Evolutionary conservation across 1,140 invertebrate genomes (phyloP), one percentile per base, ranked within the genome.

Genomic region (Leucophenga varia): DNA sequence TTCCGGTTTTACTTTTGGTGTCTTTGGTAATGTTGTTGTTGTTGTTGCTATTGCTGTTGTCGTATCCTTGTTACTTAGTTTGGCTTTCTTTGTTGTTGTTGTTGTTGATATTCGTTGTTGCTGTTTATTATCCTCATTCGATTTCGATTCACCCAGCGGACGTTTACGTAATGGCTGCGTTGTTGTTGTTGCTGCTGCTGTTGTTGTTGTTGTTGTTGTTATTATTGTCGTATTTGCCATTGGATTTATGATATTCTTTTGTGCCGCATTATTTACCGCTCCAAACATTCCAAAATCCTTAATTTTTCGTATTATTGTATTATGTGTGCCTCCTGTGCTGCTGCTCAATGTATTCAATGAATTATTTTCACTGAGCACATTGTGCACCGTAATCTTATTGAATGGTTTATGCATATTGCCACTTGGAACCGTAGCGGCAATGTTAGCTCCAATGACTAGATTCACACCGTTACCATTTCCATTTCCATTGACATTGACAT

Each of bases 221-320:
- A 47, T 19, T 25, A 43, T 16, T 12, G 51, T 20, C 6, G 35
- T 47, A 2, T 50, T 49, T 2, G 52, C n/a, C n/a, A n/a, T n/a
- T n/a, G n/a, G n/a, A n/a, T n/a, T n/a, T n/a, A n/a, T n/a, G n/a
- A n/a, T n/a, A n/a, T n/a, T n/a, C n/a, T n/a, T n/a, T n/a, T n/a
- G n/a, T n/a, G n/a, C 52, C 2, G 61, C 63, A 46, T 53, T 68
- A 17, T 72, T 68, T 1, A 70, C 64, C 1, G 61, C 56, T 3
- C 69, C 70, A 12, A 72, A 47, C 72, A 72, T 75, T 13, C 70
- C 67, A 22, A 72, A 72, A 35, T 74, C 68, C 12, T 67, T 57
- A 28, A 74, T 74, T 41, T 74, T 74, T 2, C 65, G 57, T 7
- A 74, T 69, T 8, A 74, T 74, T 1, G 64, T 63, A 31, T 74